Conservation (phyloP, 2,797 vertebrate genomes). For the Toxotes lorentzi region DNA sequence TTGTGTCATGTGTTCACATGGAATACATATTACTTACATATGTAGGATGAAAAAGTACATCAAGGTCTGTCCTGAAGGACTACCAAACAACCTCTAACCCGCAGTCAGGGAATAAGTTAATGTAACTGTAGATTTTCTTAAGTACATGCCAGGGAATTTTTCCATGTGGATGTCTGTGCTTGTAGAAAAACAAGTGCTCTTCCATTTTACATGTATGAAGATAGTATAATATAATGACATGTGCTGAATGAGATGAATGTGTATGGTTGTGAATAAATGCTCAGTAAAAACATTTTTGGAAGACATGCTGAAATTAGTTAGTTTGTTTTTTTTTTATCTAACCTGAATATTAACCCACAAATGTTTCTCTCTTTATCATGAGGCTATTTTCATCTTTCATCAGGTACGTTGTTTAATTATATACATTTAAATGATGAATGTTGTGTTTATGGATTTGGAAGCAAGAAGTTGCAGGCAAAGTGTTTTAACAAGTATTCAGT, state of each 20-base stretch:
- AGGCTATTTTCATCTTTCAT: background rate
- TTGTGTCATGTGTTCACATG: constrained; percentile 79
- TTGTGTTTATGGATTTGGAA: constrained; percentile 38
- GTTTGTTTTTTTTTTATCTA: background rate
- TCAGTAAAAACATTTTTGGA: background rate
- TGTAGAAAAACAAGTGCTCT: constrained; percentile 53
- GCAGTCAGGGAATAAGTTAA: constrained; percentile 80
- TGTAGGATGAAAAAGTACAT: constrained; percentile 83
- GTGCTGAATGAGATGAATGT: constrained; percentile 29
- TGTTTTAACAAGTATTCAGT: constrained; percentile 74
- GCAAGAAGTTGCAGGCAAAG: constrained; percentile 56
- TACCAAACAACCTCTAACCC: constrained; percentile 81
- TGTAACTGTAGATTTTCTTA: constrained; percentile 83
- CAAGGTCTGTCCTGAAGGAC: constrained; percentile 71
- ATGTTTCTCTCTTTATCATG: background rate
- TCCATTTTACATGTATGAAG: constrained; percentile 46
- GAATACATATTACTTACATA: constrained; percentile 86
- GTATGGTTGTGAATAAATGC: constrained; percentile 22
- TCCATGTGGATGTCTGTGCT: constrained; percentile 72
- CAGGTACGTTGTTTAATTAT: constrained; percentile 2
- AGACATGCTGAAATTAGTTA: background rate
- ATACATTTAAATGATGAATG: constrained; percentile 18
- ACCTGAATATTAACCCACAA: background rate
- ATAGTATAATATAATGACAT: constrained; percentile 31
- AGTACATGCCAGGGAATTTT: constrained; percentile 78